Evolutionary conservation across 2,113 vertebrate genomes (phyloP).

Genomic region (Hippotragus niger): DNA sequence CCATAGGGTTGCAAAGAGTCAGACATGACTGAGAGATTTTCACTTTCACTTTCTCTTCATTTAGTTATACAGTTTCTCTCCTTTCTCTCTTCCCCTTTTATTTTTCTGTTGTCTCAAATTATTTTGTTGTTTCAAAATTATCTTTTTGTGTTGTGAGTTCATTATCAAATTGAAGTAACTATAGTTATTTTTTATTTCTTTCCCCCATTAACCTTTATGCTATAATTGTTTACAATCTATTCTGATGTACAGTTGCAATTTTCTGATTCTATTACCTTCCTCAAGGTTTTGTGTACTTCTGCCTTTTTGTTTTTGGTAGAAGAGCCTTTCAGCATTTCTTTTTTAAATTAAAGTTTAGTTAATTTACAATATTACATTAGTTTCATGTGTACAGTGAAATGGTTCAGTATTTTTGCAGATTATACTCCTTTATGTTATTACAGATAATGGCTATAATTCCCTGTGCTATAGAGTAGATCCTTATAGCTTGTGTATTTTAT

Average conservation of each 20-base stretch:
- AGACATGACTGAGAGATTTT: neutral
- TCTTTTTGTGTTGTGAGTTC: neutral
- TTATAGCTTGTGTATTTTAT: neutral
- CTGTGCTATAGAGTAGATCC: neutral
- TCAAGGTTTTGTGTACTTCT: neutral
- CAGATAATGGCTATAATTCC: neutral
- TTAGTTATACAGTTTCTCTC: neutral
- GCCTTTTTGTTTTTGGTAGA: neutral
- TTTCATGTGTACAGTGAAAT: neutral
- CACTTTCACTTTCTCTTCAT: neutral
- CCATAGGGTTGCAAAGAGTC: neutral
- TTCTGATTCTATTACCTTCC: neutral
- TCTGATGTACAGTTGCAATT: neutral
- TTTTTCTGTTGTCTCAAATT: neutral
- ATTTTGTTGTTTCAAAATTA: neutral
- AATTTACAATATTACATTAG: neutral
- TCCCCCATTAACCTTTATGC: neutral
- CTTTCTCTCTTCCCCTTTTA: neutral
- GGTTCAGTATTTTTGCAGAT: neutral
- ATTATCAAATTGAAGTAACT: neutral
- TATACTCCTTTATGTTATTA: neutral
- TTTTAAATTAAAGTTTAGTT: neutral
- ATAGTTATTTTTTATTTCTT: neutral
- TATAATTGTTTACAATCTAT: neutral
- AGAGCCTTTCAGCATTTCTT: neutral